Base-by-base conservation (phyloP, 2,888 invertebrate species). In the Pedicia rivosa region DNA sequence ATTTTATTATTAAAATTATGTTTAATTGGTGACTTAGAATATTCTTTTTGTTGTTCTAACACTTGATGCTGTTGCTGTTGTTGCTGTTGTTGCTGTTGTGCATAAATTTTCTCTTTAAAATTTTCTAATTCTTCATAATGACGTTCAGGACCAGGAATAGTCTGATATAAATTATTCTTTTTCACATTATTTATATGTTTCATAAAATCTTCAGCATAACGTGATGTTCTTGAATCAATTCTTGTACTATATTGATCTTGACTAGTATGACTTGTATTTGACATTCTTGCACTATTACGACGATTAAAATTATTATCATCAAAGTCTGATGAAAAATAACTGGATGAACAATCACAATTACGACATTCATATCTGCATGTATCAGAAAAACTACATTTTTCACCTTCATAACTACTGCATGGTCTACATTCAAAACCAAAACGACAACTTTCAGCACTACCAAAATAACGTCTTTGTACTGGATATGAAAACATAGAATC, bases 101-200 rank as follows among this genome's bases (percentile, higher is more conserved):
- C 24, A 8, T 24, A 8, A 24, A 24, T n/a, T n/a, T 24, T 24
- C 8, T 32, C 13, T 9, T 32, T 32, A 5, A 32, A 14, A 8
- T 32, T 19, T 8, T 32, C 32, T 4, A 32, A 14, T 22, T 32
- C 32, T 20, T 32, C 32, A 7, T 32, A 32, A 9, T 32, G 32
- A 3, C 32, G 20, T 13, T 32, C 32, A 22, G 17, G 32, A 22
- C 32, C 17, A 5, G 32, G 32, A 32, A 32, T 32, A 7, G 59
- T 56, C 27, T 60, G 59, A 40, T 58, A 59, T 24, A 59, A 31
- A 22, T 28, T 57, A 40, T 59, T 58, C 12, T 57, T 54, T 38
- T 61, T 61, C 1, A 62, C 61, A 46, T 62, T 61, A 40, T 56
- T 59, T 0, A 62, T 58, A 42, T 62, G 61, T 42, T 61, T 62